phyloP scores from a whole-genome alignment of 1,140 invertebrate species.

The Drosophila lacertosa region DNA sequence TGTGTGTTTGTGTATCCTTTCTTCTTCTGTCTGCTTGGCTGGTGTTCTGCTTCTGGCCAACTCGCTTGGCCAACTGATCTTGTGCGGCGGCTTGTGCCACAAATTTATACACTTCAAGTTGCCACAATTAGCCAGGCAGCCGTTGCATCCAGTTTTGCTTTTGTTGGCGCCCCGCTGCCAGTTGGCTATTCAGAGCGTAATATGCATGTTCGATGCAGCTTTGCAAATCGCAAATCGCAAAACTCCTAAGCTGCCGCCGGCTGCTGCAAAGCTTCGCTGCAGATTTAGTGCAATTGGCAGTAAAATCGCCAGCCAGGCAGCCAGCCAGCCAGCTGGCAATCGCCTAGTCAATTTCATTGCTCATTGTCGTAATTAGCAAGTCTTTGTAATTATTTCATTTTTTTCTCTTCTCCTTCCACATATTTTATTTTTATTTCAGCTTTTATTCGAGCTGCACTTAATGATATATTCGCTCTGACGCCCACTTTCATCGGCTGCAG shows the following conservation, averaged over 20 bases:
- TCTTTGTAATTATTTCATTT: slow-evolving; percentile 70
- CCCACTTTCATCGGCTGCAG: slow-evolving; percentile 71
- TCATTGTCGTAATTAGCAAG: slow-evolving; percentile 78
- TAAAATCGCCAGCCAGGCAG: slow-evolving; percentile 25
- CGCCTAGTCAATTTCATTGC: slow-evolving; percentile 55
- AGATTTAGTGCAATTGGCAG: slow-evolving; percentile 77
- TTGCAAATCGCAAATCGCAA: too few relatives aligned
- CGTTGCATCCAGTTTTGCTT: slow-evolving; percentile 71
- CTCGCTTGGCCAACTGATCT: slow-evolving; percentile 79
- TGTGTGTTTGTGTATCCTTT: slow-evolving; percentile 28
- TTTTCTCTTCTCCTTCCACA: too few relatives aligned
- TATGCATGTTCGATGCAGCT: slow-evolving; percentile 74
- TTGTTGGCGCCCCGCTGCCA: slow-evolving; percentile 28
- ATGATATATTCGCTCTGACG: slow-evolving; percentile 58
- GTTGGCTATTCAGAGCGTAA: slow-evolving; percentile 80
- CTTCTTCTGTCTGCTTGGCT: slow-evolving; percentile 10
- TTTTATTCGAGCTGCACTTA: slow-evolving; percentile 32
- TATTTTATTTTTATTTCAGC: slow-evolving; percentile 15
- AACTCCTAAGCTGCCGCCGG: slow-evolving; percentile 18
- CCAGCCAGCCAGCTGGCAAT: slow-evolving; percentile 1
- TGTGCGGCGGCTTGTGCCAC: slow-evolving; percentile 62
- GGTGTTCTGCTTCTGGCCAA: slow-evolving; percentile 50
- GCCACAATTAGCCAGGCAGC: slow-evolving; percentile 80
- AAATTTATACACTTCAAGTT: slow-evolving; percentile 83
- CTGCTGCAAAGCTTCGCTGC: slow-evolving; percentile 72